A percentile compares a stretch with the other conserved stretches of the same genome.
Evolutionary conservation across 64 coral and sea anemone species (phyloP).

Genomic region (Pachyseris speciosa): DNA sequence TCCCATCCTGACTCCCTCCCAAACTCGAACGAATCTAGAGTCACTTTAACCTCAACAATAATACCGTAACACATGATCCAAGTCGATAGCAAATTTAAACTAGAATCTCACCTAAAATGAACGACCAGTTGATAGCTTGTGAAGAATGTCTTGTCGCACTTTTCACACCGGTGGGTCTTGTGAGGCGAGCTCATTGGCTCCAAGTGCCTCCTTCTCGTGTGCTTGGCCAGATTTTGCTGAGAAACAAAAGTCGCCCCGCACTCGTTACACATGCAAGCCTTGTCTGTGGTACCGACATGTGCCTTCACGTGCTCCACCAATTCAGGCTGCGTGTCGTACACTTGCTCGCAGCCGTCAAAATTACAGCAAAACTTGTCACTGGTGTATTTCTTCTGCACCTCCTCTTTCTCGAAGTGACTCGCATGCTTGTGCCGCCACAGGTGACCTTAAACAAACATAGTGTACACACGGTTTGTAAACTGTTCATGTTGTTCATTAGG

Average conservation of each 20-base stretch:
- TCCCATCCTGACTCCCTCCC: no score
- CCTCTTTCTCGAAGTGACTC: slow-evolving; percentile 76
- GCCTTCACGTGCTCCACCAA: slow-evolving; percentile 50
- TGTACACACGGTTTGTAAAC: not conserved
- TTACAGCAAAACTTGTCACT: slow-evolving; percentile 48
- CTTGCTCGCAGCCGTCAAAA: slow-evolving; percentile 47
- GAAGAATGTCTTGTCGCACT: slow-evolving; percentile 72
- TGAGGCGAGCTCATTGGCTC: not conserved
- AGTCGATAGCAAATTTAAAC: no score
- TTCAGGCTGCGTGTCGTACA: slow-evolving; percentile 61
- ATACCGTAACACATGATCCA: no score
- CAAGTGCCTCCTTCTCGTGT: slow-evolving; percentile 57
- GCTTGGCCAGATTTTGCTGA: slow-evolving; percentile 67
- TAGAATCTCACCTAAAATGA: slow-evolving; percentile 56
- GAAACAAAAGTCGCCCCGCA: slow-evolving; percentile 78
- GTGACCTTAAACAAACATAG: slow-evolving; percentile 54
- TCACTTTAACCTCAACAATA: no score
- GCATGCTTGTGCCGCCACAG: slow-evolving; percentile 93
- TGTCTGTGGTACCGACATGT: slow-evolving; percentile 7
- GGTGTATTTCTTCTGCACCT: slow-evolving; percentile 70
- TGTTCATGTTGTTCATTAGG: no score
- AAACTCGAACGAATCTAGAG: no score
- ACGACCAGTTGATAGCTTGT: slow-evolving; percentile 65
- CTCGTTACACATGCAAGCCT: slow-evolving; percentile 51
- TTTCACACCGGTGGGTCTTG: slow-evolving; percentile 53